A percentile compares a stretch with the other conserved stretches of the same genome.
phyloP scores from a whole-genome alignment of 2,797 vertebrate species.

The Lepus townsendii region DNA sequence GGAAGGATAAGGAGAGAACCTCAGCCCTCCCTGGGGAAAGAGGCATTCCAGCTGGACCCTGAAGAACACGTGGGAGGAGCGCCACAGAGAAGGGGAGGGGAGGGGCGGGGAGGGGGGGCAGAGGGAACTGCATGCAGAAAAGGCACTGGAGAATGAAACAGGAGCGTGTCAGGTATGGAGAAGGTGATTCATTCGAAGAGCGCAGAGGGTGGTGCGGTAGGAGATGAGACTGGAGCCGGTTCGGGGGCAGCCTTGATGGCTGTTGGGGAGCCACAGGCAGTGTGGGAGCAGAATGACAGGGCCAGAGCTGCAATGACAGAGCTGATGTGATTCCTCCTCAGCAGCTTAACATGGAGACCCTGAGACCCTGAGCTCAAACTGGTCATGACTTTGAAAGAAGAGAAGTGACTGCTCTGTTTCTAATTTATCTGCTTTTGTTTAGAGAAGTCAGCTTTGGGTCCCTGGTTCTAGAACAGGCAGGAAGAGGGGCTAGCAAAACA shows the following conservation, averaged over 20 bases:
- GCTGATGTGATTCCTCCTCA: neutral
- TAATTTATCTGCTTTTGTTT: constrained; percentile 23
- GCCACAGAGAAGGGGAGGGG: neutral
- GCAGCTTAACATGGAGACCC: neutral
- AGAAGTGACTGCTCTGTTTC: neutral
- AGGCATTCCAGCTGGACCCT: neutral
- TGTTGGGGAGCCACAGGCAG: neutral
- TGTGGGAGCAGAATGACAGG: neutral
- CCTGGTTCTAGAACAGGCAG: neutral
- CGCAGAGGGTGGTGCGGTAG: neutral
- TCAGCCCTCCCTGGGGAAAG: neutral
- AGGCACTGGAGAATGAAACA: neutral
- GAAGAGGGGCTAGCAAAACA: neutral
- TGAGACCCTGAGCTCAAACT: neutral
- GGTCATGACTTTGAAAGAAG: neutral
- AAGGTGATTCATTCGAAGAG: neutral
- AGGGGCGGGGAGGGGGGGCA: too few species aligned
- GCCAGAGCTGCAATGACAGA: neutral
- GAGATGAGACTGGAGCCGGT: neutral
- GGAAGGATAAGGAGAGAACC: neutral
- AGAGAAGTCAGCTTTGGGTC: neutral
- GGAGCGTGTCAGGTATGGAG: neutral
- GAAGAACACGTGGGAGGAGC: neutral
- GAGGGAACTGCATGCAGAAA: neutral
- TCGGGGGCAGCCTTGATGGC: neutral